Base-by-base conservation (phyloP, 2,888 invertebrate genomes). In the Micoletzkya japonica region DNA sequence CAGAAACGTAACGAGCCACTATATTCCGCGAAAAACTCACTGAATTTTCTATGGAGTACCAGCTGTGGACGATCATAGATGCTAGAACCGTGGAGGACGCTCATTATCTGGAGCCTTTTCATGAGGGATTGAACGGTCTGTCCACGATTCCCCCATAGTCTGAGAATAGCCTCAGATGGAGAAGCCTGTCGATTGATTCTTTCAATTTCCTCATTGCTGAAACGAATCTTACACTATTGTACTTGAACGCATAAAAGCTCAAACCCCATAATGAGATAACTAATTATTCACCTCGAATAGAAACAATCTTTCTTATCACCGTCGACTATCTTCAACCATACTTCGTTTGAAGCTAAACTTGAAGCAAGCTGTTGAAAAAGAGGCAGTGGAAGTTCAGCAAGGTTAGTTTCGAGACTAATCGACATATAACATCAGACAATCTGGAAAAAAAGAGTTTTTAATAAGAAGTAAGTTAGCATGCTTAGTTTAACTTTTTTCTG, bases 131-230 rank as follows among this genome's bases (percentile, higher is more conserved):
- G 24, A 24, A 86, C 85, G 30, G 82, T 86, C 77, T 86, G 85
- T n/a, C 86, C 87, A 1, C 81, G 80, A 57, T 84, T 80, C 7
- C 85, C 86, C 69, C 87, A 82, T n/a, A 76, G 71, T 26, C 79
- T 75, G 1, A 87, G 72, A 56, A 86, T 67, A 54, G 79, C 77
- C 24, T 80, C 79, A 0, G 84, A 79, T 0, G 86, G 84, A 57
- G 85, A 85, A 6, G 72, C 56, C 57, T 66, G 36, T 17, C 72
- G 63, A 2, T 50, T 28, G 60, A 73, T 73, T 4, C 67, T 73
- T 2, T 82, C 80, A 7, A 77, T 59, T 26, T 81, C 78, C n/a
- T 77, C 79, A 1, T 59, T 28, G 32, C 81, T 82, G 56, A 57
- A 75, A 66, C 28, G n/a, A 39, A 52, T 52, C 52, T 20, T 7